Conservation (phyloP, 30 jellyfish, hydroid and myxozoan species). For the Turritopsis dohrnii region DNA sequence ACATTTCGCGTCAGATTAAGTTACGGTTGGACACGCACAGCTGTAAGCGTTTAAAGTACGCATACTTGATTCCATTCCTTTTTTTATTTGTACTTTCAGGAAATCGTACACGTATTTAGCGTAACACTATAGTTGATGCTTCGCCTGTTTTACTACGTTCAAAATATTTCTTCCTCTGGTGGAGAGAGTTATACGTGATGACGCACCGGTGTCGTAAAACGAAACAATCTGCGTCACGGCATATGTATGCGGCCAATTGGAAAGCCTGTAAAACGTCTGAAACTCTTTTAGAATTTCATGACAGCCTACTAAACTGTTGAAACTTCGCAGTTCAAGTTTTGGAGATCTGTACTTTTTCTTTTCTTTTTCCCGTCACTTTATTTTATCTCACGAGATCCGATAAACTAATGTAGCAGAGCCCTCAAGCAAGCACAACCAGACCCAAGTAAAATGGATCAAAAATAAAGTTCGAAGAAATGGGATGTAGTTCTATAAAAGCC, state of each 20-base stretch:
- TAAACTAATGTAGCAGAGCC: not conserved
- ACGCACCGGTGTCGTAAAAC: not conserved
- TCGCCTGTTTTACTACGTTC: not conserved
- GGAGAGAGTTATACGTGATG: not conserved
- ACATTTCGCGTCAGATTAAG: too few species aligned
- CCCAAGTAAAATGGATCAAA: too few species aligned
- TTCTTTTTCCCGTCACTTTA: not conserved
- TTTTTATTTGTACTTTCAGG: not conserved
- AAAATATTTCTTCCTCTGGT: not conserved
- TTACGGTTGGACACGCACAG: not conserved
- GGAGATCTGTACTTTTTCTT: not conserved
- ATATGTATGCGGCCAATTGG: not conserved
- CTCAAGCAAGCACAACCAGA: too few species aligned
- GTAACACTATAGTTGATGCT: not conserved
- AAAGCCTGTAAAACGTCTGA: not conserved
- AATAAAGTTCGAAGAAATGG: too few species aligned
- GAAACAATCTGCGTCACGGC: not conserved
- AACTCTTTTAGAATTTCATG: not conserved
- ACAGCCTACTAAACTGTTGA: not conserved
- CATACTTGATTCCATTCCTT: not conserved
- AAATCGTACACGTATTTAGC: not conserved
- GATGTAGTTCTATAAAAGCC: too few species aligned
- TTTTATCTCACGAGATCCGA: not conserved
- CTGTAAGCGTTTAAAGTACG: not conserved
- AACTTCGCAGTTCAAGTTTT: not conserved